Evolutionary conservation across 2,888 invertebrate genomes (phyloP).

Genomic region (Yponomeuta sedellus): DNA sequence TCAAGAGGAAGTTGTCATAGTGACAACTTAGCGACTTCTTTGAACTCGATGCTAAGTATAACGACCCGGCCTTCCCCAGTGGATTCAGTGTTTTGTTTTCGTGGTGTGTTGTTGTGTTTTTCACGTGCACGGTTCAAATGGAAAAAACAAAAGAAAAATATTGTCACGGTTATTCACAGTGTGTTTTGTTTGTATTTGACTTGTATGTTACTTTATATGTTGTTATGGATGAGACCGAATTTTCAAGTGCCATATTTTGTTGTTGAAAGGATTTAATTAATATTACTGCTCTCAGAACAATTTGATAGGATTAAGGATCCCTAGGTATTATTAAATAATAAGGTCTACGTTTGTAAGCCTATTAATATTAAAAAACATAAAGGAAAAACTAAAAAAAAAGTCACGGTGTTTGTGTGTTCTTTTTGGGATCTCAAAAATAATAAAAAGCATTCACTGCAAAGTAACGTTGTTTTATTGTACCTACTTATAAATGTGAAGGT

Average conservation of each 20-base stretch:
- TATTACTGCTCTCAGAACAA: not conserved
- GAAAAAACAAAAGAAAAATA: slow-evolving; percentile 41
- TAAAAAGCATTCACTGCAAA: slow-evolving; percentile 56
- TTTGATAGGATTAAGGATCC: slow-evolving; percentile 9
- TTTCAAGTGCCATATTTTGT: slow-evolving; percentile 64
- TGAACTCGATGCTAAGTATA: not conserved
- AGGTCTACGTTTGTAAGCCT: slow-evolving; percentile 3
- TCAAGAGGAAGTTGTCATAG: slow-evolving; percentile 60
- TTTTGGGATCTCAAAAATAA: slow-evolving; percentile 77
- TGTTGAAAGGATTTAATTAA: not conserved
- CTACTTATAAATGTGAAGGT: no score
- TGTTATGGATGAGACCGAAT: slow-evolving; percentile 51
- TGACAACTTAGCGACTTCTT: slow-evolving; percentile 22
- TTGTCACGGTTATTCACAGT: slow-evolving; percentile 37
- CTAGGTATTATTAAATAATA: slow-evolving; percentile 10
- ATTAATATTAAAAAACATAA: slow-evolving; percentile 26
- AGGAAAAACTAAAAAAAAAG: slow-evolving; percentile 31
- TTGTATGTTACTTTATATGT: slow-evolving; percentile 19
- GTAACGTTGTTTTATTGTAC: slow-evolving; percentile 27
- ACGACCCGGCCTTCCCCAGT: slow-evolving; percentile 14
- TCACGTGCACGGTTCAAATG: slow-evolving; percentile 51
- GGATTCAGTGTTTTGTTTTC: slow-evolving; percentile 13
- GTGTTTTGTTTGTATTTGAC: slow-evolving; percentile 34
- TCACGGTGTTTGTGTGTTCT: slow-evolving; percentile 69
- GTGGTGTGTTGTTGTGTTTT: slow-evolving; percentile 24